Evolutionary conservation across 2,797 vertebrate genomes (phyloP).

Genomic region (Dendrocincla tyrannina): DNA sequence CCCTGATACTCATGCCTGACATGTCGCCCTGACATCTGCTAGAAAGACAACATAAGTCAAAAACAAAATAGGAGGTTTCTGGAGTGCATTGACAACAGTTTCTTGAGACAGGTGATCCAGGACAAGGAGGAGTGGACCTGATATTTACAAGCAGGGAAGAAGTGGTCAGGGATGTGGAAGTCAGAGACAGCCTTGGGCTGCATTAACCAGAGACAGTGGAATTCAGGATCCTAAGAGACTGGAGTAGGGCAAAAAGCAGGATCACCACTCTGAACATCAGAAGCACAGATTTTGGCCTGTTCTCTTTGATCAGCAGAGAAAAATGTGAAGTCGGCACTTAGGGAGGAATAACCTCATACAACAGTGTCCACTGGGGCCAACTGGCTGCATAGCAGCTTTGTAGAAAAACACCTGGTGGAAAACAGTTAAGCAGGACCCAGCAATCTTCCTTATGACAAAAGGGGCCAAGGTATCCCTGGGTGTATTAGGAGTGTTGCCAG

Average conservation of each 20-base stretch:
- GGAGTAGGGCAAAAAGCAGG: not conserved
- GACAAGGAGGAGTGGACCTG: not conserved
- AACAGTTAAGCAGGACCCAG: not conserved
- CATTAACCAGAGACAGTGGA: not conserved
- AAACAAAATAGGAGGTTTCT: not conserved
- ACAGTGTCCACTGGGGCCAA: not conserved
- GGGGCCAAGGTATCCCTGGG: not conserved
- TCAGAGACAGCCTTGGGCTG: not conserved
- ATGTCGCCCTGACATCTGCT: not conserved
- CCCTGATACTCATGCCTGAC: not conserved
- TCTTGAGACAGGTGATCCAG: not conserved
- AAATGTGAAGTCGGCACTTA: not conserved
- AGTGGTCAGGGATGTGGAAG: not conserved
- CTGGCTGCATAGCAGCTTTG: not conserved
- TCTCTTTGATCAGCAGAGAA: not conserved
- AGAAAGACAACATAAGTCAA: not conserved
- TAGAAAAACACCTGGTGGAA: not conserved
- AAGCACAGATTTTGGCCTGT: not conserved
- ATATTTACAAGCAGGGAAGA: not conserved
- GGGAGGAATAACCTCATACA: not conserved
- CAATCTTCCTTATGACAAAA: not conserved
- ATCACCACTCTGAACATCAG: not conserved
- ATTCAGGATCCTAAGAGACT: not conserved
- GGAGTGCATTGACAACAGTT: not conserved
- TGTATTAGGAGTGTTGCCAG: not conserved